Conservation (phyloP, 1,140 invertebrate genomes). For the Drosophila bocki region DNA sequence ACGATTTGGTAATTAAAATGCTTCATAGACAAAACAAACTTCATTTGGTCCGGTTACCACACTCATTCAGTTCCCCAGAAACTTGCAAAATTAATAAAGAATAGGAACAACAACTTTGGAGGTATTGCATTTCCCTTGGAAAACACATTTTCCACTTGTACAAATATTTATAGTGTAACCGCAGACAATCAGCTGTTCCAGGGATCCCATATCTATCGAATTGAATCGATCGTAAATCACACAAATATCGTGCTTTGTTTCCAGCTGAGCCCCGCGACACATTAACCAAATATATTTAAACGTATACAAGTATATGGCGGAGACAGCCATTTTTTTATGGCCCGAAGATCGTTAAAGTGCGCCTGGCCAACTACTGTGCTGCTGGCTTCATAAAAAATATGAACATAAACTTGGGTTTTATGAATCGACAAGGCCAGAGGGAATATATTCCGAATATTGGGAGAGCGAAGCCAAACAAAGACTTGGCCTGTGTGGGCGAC, state of each 20-base stretch:
- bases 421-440: constrained; percentile 27
- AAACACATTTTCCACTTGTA: constrained; percentile 47
- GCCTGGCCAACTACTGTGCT: constrained; percentile 43
- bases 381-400: constrained; percentile 42
- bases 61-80: constrained; percentile 23
- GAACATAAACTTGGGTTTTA: constrained; percentile 22
- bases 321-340: constrained; percentile 33
- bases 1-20: constrained; percentile 24
- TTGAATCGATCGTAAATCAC: constrained; percentile 46
- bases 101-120: constrained; percentile 10
- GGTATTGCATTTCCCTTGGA: constrained; percentile 38
- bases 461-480: constrained; percentile 48
- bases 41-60: constrained; percentile 27
- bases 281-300: constrained; percentile 35
- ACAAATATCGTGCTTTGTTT: constrained; percentile 27
- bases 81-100: constrained; percentile 27
- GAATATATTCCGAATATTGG: constrained; percentile 16
- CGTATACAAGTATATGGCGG: background rate
- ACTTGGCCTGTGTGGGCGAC: constrained; percentile 52
- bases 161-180: constrained; percentile 47
- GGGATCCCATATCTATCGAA: constrained; percentile 34
- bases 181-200: constrained; percentile 49
- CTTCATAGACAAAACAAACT: constrained; percentile 42
- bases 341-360: constrained; percentile 22
- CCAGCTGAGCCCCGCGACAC: constrained; percentile 23